Base-by-base conservation (phyloP, 1,140 invertebrate genomes). In the Brachionus rubens region DNA sequence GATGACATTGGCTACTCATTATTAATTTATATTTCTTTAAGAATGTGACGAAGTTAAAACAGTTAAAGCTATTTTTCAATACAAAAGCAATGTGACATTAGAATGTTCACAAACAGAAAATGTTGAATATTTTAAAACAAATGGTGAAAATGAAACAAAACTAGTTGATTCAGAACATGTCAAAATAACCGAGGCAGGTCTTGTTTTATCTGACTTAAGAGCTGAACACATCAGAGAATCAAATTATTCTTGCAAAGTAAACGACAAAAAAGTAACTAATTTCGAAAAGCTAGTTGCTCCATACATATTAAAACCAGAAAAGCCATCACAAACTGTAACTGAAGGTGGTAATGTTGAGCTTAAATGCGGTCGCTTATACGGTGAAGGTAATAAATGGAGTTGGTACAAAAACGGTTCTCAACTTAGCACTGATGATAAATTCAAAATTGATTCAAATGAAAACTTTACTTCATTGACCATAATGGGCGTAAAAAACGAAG, bases 241-340 rank as follows among this genome's bases (percentile, higher is more conserved):
- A 4, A 33, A 48, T n/a, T 72, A 72, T 50, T 6, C 30, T 3
- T 72, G 68, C 46, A 72, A 50, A 72, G 36, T 9, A 33, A 21
- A 26, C 21, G 36, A 30, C 21, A 21, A 36, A 72, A 41, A 30
- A 40, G 30, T 72, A 10, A 28, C 9, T n/a, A 24, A 9, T 26
- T 10, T 72, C 3, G n/a, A 48, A 52, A 50, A 40, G 21, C 21
- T 40, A 24, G 12, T 72, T 19, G 46, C 19, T 21, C 68, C 68
- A 12, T 72, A 26, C 21, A 48, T 72, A 1, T 50, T 16, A 26
- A 30, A 28, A 21, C 68, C 68, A 12, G 68, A 72, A 16, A 72
- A 72, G 26, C 28, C 28, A 48, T 72, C 68, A n/a, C 46, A 72
- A 54, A 72, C 68, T 30, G 68, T 72, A 21, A 72, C 68, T 24